Percentiles rank a stretch among this genome's conserved stretches.
phyloP scores from a whole-genome alignment of 2,113 vertebrate genomes.

The Sylvia atricapilla region DNA sequence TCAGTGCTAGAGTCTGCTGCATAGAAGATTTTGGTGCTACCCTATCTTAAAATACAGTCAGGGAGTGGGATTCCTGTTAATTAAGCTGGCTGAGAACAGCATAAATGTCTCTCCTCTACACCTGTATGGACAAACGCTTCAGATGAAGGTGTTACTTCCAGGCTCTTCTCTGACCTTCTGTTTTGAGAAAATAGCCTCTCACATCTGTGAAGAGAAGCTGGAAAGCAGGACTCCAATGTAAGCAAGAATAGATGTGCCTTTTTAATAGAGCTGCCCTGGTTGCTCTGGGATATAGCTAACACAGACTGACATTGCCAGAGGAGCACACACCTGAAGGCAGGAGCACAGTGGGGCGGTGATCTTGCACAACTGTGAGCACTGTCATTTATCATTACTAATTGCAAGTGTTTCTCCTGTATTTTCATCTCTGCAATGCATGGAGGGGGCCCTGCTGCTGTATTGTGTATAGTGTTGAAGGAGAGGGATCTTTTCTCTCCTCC shows the following conservation, averaged over 20 bases:
- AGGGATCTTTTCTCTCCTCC: background rate
- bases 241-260: background rate
- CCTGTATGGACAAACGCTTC: background rate
- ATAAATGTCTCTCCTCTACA: background rate
- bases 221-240: background rate
- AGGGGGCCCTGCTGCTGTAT: background rate
- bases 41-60: background rate
- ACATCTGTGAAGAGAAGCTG: background rate
- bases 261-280: background rate
- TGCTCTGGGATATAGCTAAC: background rate
- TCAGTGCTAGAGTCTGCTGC: background rate
- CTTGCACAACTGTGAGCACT: background rate
- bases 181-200: background rate
- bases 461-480: background rate
- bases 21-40: rapidly evolving
- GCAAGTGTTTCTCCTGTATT: background rate
- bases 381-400: background rate
- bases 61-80: background rate
- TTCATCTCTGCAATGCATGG: background rate
- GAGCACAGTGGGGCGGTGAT: background rate
- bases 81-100: background rate
- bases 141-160: background rate
- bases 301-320: background rate
- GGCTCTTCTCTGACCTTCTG: background rate
- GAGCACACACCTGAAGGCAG: background rate